Base-by-base conservation (phyloP, 2,113 vertebrate species). In the Ictalurus punctatus region DNA sequence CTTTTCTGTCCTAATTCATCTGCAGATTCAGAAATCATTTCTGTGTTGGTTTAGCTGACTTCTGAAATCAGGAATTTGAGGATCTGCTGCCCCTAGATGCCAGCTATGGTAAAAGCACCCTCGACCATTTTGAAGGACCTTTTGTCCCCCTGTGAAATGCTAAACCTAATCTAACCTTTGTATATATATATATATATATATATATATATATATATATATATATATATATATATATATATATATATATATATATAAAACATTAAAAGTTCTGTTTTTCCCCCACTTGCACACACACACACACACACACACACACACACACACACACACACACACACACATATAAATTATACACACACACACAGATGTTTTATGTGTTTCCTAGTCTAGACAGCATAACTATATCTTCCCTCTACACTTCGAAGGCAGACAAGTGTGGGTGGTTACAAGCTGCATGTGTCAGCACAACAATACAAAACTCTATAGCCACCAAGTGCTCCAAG, bases 21-120 rank as follows among this genome's bases (percentile, higher is more conserved):
- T 81, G 40, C 87, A 54, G 69, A 74, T 44, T n/a, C n/a, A 78
- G 73, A 54, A 83, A 83, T 83, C 63, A 40, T 82, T 83, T 88
- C 52, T 81, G 1, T 87, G 76, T 52, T 81, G 86, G 71, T 81
- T 87, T 54, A 87, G 52, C 71, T 59, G 52, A 86, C 48, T 69
- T 61, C 23, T 16, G 37, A 40, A 89, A 89, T 30, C 21, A 59
- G 52, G 88, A 86, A 69, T 86, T 78, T 89, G 84, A 85, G 80
- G 74, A 85, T 89, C 37, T 89, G 76, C 88, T 89, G 88, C 88
- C 88, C 52, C 88, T 67, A 85, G 83, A 40, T 83, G 74, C 10
- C 44, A 59, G 23, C 74, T 59, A 25, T 37, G 27, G 59, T 52
- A 79, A 40, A 14, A 37, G 19, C 30, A n/a, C 40, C 56, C 54